These are phyloP conservation scores for Anodontia alba DNA, from an alignment of 2,888 invertebrate genomes.

Conservation along the genomic window DNA sequence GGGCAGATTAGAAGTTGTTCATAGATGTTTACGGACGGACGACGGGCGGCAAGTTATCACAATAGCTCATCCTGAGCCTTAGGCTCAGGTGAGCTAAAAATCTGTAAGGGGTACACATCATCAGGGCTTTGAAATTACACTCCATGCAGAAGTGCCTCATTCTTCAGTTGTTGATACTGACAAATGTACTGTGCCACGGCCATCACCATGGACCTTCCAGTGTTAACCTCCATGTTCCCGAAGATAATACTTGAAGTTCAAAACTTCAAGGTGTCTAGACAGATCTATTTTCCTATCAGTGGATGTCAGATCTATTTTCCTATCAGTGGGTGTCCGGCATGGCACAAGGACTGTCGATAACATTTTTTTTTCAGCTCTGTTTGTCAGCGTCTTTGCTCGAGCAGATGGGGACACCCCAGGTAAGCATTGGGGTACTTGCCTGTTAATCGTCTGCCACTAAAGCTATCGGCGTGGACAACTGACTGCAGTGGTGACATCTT, in stretches of 20 bases:
- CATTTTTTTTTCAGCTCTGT: background rate
- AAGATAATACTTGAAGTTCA: constrained; percentile 1
- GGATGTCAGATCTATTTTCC: constrained; percentile 21
- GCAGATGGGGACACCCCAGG: constrained; percentile 1
- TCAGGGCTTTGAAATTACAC: constrained; percentile 1
- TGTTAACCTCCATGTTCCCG: background rate
- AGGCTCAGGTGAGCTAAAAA: no score
- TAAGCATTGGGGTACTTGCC: constrained; percentile 1
- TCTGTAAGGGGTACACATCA: background rate
- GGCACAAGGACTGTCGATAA: background rate
- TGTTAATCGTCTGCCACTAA: background rate
- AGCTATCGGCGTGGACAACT: background rate
- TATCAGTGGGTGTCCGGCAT: background rate
- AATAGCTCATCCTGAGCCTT: no score
- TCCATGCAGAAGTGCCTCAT: background rate
- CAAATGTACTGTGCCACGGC: background rate
- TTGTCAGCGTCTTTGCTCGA: background rate
- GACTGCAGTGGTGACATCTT: background rate
- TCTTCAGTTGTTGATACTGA: background rate
- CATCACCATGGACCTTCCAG: constrained; percentile 14
- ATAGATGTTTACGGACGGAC: no score
- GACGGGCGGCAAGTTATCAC: no score
- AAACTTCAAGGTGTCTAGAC: background rate
- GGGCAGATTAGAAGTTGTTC: no score
- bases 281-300: no score